Evolutionary conservation across 1,140 invertebrate species (phyloP), one percentile per base, ranked within the genome.

Genomic region (Eubasilissa regina): DNA sequence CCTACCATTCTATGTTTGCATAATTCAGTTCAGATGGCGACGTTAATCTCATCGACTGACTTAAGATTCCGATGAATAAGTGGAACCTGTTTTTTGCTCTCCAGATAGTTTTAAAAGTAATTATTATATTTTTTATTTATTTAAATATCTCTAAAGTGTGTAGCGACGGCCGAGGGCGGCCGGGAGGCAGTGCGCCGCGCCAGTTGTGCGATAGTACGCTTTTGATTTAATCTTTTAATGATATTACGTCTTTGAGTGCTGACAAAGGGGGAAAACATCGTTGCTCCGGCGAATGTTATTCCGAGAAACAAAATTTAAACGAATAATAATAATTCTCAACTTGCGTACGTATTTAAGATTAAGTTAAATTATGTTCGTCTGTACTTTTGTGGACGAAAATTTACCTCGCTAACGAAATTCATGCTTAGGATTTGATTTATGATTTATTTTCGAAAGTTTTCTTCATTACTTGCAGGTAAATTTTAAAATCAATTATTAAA

Each of bases 221-320:
- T 77, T 58, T 73, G 77, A 78, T 78, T 78, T 78, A 78, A 78
- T 78, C 77, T 78, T 78, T 78, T 78, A 78, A 78, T 78, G 77
- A 78, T 74, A 78, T 78, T 78, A 78, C 68, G 77, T 74, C 68
- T 78, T 73, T 73, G 68, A 78, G 66, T 78, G 77, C 68, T 78
- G 77, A 78, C 77, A 78, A 78, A 78, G 45, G 68, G 45, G 17
- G 68, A 78, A 78, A 68, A 64, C 75, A 77, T 64, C 47, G 35
- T 68, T 51, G 12, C 19, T 51, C 48, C 35, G 51, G 60, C 25
- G 11, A 66, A 77, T 25, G 62, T 75, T 75, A 48, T 75, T 62
- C 56, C 25, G 17, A 48, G 44, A 62, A 74, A 74, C 70, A 48
- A 74, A 73, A 56, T 75, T 75, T 62, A 75, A 75, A 62, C 55